These are phyloP conservation scores for Vultur gryphus DNA, from an alignment of 2,797 vertebrate species.

Conservation along the genomic window DNA sequence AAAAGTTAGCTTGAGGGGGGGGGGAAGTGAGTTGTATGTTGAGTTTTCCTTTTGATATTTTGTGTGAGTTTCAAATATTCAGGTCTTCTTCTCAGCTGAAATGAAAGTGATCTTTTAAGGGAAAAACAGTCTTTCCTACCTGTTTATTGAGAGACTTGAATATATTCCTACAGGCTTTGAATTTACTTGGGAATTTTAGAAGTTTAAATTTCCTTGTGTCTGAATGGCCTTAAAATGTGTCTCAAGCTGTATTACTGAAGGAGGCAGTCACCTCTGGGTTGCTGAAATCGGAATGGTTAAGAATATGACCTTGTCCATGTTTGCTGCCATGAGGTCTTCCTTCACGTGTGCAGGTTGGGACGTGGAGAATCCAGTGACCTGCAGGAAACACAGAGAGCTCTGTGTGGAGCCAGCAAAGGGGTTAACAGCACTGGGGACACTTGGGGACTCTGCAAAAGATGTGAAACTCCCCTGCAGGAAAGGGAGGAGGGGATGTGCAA, in stretches of 20 bases:
- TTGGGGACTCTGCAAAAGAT: background rate
- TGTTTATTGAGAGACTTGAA: background rate
- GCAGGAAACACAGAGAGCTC: background rate
- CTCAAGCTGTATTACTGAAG: background rate
- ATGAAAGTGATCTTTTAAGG: background rate
- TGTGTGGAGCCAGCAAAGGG: background rate
- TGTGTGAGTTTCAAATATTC: background rate
- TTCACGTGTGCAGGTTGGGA: accelerated
- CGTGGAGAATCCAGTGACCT: background rate
- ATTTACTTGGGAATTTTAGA: background rate
- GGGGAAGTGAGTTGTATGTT: background rate
- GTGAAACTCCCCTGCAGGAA: background rate
- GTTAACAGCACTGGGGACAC: background rate
- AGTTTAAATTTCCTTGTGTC: background rate
- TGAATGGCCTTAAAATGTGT: background rate
- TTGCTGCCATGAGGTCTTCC: background rate
- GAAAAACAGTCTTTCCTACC: background rate
- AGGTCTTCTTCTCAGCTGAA: background rate
- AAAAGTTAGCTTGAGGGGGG: background rate
- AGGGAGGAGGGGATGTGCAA: background rate
- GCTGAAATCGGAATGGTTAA: background rate
- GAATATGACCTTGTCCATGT: background rate
- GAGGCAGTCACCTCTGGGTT: background rate
- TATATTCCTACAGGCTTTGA: background rate
- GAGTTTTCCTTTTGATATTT: background rate